Percentiles rank a stretch among this genome's conserved stretches.
These are phyloP conservation scores for Lagorchestes hirsutus DNA, from an alignment of 2,797 vertebrate species.

Conservation along the genomic window DNA sequence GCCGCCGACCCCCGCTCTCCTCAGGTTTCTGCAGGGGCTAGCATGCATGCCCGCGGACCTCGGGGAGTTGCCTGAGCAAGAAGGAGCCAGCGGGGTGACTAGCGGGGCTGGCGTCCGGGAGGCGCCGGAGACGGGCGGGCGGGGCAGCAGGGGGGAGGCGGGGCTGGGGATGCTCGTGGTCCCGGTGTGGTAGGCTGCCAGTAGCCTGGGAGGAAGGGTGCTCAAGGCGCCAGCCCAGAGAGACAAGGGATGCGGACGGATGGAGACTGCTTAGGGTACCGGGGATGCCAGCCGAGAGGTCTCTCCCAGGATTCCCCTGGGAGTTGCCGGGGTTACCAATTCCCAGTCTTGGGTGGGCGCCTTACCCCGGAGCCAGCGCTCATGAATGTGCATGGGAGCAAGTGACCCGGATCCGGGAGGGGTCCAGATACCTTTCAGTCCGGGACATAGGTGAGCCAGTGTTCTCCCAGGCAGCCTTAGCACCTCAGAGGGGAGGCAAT, in stretches of 20 bases:
- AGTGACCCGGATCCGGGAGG: neutral
- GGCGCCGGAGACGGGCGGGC: fast-evolving
- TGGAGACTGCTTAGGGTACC: neutral
- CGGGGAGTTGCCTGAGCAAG: neutral
- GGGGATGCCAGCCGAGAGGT: neutral
- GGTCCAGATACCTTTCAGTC: neutral
- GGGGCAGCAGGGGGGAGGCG: neutral
- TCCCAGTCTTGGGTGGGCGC: neutral
- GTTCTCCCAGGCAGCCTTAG: neutral
- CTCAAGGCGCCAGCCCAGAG: conserved; percentile 3
- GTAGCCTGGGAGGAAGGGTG: neutral
- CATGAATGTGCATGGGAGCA: neutral
- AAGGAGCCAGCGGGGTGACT: neutral
- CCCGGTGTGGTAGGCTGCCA: neutral
- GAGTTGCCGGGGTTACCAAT: neutral
- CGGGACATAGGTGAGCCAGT: neutral
- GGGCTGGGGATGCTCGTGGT: neutral
- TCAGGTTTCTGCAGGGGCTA: neutral
- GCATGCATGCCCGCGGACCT: neutral
- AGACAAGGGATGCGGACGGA: conserved; percentile 73
- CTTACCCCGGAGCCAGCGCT: neutral
- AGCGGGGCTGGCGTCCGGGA: neutral
- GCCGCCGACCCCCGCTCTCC: neutral
- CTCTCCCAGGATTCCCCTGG: neutral
- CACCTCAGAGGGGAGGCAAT: neutral